Evolutionary conservation across 2,113 vertebrate species (phyloP).

Genomic region (Eolophus roseicapilla): DNA sequence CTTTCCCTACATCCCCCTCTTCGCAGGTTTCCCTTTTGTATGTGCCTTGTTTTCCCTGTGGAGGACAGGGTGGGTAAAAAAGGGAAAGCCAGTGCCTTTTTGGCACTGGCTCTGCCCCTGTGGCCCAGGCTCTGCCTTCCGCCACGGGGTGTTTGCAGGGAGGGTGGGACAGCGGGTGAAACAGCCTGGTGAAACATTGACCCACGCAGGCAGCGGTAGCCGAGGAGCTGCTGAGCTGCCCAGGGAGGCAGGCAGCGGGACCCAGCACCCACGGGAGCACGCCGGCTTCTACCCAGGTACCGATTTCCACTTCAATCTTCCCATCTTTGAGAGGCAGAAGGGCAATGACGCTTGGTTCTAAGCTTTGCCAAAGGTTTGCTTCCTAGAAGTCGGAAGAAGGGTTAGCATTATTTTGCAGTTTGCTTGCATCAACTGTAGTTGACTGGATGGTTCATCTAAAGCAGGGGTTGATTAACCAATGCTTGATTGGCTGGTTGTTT

Average conservation of each 20-base stretch:
- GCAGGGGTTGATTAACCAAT: background rate
- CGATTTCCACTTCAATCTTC: slow-evolving; percentile 6
- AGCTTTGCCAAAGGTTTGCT: background rate
- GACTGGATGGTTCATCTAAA: background rate
- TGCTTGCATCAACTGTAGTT: background rate
- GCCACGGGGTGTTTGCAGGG: slow-evolving; percentile 73
- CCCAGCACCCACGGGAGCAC: background rate
- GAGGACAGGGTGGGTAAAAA: background rate
- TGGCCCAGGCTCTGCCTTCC: slow-evolving; percentile 62
- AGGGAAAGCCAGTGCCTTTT: background rate
- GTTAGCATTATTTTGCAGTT: background rate
- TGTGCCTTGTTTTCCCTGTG: background rate
- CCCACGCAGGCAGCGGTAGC: slow-evolving; percentile 63
- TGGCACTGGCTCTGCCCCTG: background rate
- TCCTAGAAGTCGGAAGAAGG: background rate
- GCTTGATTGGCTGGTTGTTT: background rate
- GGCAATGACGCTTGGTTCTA: accelerated
- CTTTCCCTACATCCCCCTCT: background rate
- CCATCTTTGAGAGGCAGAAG: background rate
- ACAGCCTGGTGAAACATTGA: slow-evolving; percentile 83
- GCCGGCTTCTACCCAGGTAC: slow-evolving; percentile 60
- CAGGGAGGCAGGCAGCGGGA: slow-evolving; percentile 38
- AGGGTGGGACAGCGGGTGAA: slow-evolving; percentile 78
- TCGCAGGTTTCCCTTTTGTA: background rate
- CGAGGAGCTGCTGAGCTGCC: slow-evolving; percentile 59